A percentile compares a stretch with the other conserved stretches of the same genome.
phyloP scores from a whole-genome alignment of 2,797 vertebrate species.

The Xenops minutus region DNA sequence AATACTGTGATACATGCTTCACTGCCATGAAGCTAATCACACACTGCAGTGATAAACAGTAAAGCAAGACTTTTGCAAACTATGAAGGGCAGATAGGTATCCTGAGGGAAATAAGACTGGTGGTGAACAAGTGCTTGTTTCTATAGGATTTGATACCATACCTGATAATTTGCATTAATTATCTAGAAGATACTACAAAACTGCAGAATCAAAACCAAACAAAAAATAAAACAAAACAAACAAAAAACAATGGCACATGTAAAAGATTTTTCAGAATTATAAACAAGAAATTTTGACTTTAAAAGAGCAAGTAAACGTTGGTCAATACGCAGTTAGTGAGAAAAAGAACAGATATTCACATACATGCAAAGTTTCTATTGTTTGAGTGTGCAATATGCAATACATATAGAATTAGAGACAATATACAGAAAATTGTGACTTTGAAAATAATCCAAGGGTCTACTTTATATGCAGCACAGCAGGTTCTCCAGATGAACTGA shows the following conservation, averaged over 20 bases:
- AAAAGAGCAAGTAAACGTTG: neutral
- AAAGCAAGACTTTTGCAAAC: neutral
- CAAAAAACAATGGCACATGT: neutral
- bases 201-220: neutral
- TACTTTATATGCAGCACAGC: neutral
- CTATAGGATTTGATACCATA: neutral
- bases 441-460: neutral
- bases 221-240: too few species aligned
- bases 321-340: neutral
- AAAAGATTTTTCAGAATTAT: neutral
- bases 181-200: neutral
- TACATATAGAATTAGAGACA: fast-evolving
- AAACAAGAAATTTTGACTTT: neutral
- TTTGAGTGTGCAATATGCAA: neutral
- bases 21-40: neutral
- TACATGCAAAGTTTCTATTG: neutral
- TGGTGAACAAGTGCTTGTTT: neutral
- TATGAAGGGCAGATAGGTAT: neutral
- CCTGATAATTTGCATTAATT: neutral
- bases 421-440: neutral
- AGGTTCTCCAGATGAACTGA: neutral
- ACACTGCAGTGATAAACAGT: neutral
- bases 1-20: neutral
- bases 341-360: neutral
- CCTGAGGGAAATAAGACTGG: neutral